A percentile compares a stretch with the other conserved stretches of the same genome.
These are phyloP conservation scores for Unio pictorum DNA, from an alignment of 2,888 invertebrate genomes.

Conservation along the genomic window DNA sequence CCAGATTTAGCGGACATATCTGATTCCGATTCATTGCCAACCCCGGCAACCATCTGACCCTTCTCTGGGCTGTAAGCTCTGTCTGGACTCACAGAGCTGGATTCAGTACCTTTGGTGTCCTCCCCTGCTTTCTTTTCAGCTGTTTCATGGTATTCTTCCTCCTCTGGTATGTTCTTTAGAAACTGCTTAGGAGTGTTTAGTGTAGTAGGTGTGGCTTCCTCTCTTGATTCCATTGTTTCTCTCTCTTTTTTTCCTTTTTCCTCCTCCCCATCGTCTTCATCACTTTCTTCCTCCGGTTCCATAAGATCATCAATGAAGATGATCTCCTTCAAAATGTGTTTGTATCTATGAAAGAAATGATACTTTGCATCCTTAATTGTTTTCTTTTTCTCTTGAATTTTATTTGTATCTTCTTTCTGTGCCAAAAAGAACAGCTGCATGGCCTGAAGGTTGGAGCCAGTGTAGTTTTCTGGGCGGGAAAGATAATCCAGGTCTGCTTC, in stretches of 20 bases:
- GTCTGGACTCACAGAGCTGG: not conserved
- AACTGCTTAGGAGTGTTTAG: not conserved
- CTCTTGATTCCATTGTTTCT: conserved; percentile 8
- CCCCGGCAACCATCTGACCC: not conserved
- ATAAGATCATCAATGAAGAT: conserved; percentile 40
- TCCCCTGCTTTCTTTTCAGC: conserved; percentile 4
- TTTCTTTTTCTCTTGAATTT: conserved; percentile 17
- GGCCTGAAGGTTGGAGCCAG: conserved; percentile 52
- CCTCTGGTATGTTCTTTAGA: not conserved
- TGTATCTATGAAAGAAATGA: conserved; percentile 35
- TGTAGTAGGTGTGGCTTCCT: not conserved
- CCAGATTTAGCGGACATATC: not conserved
- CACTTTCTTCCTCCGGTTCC: conserved; percentile 30
- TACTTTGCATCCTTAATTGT: conserved; percentile 31
- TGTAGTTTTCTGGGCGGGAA: conserved; percentile 66
- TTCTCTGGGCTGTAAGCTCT: too few species aligned
- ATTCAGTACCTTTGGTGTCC: not conserved
- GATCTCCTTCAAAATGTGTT: conserved; percentile 38
- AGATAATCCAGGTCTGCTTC: conserved; percentile 62
- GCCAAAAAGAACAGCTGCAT: conserved; percentile 32
- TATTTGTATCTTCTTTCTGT: conserved; percentile 1
- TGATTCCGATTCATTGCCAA: not conserved
- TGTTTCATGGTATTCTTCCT: not conserved
- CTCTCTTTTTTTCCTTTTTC: conserved; percentile 3
- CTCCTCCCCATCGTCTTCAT: conserved; percentile 21